A percentile compares a stretch with the other conserved stretches of the same genome.
phyloP scores from a whole-genome alignment of 1,140 invertebrate species.

The Anadara kagoshimensis region DNA sequence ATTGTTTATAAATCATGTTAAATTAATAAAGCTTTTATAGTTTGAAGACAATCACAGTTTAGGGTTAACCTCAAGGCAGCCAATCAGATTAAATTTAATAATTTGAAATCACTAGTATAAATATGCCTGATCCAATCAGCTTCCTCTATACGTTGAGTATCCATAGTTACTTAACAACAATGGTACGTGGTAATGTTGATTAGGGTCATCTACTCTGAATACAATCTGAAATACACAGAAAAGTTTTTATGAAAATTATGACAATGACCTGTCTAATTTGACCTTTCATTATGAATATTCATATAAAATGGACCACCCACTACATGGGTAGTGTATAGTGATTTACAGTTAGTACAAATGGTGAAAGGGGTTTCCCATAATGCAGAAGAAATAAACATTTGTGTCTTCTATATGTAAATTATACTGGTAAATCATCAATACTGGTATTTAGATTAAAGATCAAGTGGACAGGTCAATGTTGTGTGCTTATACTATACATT shows the following conservation, averaged over 20 bases:
- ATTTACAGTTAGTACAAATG: not conserved
- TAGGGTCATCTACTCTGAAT: conserved; percentile 82
- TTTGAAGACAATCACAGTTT: too few species aligned
- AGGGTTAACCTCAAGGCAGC: too few species aligned
- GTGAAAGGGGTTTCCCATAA: not conserved
- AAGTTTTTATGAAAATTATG: not conserved
- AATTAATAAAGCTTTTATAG: too few species aligned
- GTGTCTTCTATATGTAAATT: not conserved
- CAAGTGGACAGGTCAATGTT: too few species aligned
- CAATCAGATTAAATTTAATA: too few species aligned
- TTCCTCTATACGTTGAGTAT: conserved; percentile 75
- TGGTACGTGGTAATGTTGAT: conserved; percentile 86
- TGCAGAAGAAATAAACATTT: not conserved
- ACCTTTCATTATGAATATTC: not conserved
- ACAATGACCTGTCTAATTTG: not conserved
- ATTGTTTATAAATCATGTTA: too few species aligned
- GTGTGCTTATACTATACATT: not conserved
- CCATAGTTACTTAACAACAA: conserved; percentile 86
- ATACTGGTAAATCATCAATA: too few species aligned
- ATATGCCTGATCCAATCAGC: conserved; percentile 28
- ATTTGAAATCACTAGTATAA: too few species aligned
- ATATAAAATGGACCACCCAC: not conserved
- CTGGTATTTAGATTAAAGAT: not conserved
- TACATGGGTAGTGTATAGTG: not conserved
- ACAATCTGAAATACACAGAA: conserved; percentile 79